Percentiles rank a stretch among this genome's conserved stretches.
Conservation (phyloP, 2,113 vertebrate species). For the Plectropomus leopardus region DNA sequence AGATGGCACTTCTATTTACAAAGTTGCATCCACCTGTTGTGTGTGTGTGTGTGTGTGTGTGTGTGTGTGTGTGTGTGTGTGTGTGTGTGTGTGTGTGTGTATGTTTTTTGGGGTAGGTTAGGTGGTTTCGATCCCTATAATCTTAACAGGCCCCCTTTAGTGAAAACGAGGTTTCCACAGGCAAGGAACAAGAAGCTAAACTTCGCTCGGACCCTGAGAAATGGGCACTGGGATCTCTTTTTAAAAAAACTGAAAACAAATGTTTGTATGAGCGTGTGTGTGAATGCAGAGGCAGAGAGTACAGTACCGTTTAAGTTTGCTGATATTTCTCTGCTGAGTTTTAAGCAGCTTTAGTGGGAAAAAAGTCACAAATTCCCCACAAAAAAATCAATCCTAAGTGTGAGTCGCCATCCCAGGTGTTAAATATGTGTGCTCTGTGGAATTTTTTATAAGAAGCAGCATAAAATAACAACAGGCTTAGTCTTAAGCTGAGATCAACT, state of each 20-base stretch:
- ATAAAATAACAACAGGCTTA: slow-evolving; percentile 67
- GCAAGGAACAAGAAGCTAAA: slow-evolving; percentile 47
- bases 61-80: slow-evolving; percentile 20
- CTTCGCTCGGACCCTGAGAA: slow-evolving; percentile 83
- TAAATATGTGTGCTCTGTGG: slow-evolving; percentile 69
- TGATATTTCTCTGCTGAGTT: slow-evolving; percentile 46
- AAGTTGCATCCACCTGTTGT: slow-evolving; percentile 58
- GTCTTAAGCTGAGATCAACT: slow-evolving; percentile 71
- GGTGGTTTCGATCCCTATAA: slow-evolving; percentile 40
- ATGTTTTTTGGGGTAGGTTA: slow-evolving; percentile 21
- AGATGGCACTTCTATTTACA: slow-evolving; percentile 70
- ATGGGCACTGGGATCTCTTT: slow-evolving; percentile 68
- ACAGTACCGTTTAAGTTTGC: slow-evolving; percentile 45
- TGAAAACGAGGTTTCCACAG: slow-evolving; percentile 62
- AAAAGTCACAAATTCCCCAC: slow-evolving; percentile 38
- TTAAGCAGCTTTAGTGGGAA: slow-evolving; percentile 66
- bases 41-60: slow-evolving; percentile 20
- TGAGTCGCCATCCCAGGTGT: slow-evolving; percentile 52
- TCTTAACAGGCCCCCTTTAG: slow-evolving; percentile 36
- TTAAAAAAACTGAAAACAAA: slow-evolving; percentile 68
- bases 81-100: slow-evolving; percentile 19
- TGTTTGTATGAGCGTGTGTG: slow-evolving; percentile 30
- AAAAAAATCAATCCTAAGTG: slow-evolving; percentile 48
- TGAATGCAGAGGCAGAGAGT: slow-evolving; percentile 40
- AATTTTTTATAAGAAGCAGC: slow-evolving; percentile 63